Base-by-base conservation (phyloP, 2,797 vertebrate species). In the Cyprinella venusta region DNA sequence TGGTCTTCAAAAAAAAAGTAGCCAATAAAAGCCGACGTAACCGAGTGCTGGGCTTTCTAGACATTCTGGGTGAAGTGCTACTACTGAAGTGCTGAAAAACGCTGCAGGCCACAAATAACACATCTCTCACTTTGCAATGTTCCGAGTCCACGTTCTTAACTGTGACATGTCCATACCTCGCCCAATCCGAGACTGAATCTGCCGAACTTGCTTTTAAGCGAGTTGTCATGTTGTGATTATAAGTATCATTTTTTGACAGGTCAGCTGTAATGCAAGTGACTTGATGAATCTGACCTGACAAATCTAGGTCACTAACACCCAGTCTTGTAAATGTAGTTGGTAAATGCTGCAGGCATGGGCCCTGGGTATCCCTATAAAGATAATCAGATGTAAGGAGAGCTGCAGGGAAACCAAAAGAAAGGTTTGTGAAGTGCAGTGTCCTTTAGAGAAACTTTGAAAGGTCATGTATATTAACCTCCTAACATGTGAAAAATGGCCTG, bases 221-320 rank as follows among this genome's bases (percentile, higher is more conserved):
- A 48, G 68, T 70, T 75, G 83, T 88, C 68, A 79, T 30, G 42
- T 83, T 78, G 33, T 16, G 72, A 78, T 69, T 72, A 69, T 84
- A 72, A 72, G 83, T 52, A 77, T 83, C 21, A 85, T 76, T 50
- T 72, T 74, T 69, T 75, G 61, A 76, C 70, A 82, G 5, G 45
- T 54, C 48, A 30, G 72, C 82, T 84, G 42, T 69, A 87, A 79
- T 79, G 76, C 67, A 67, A 86, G 79, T 30, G 68, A 48, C 67
- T 75, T 79, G 33, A 84, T 83, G 84, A 88, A 88, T 84, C n/a
- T 16, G 52, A 87, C 61, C 67, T 80, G 82, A 89, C 89, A 89
- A 89, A 89, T 88, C 82, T 79, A 64, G 86, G 79, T 84, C 87
- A 86, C 19, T 19, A 48, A 82, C 54, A 84, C 56, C 56, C 54